Conservation (phyloP, 2,113 vertebrate species). For the Stictonetta naevosa region DNA sequence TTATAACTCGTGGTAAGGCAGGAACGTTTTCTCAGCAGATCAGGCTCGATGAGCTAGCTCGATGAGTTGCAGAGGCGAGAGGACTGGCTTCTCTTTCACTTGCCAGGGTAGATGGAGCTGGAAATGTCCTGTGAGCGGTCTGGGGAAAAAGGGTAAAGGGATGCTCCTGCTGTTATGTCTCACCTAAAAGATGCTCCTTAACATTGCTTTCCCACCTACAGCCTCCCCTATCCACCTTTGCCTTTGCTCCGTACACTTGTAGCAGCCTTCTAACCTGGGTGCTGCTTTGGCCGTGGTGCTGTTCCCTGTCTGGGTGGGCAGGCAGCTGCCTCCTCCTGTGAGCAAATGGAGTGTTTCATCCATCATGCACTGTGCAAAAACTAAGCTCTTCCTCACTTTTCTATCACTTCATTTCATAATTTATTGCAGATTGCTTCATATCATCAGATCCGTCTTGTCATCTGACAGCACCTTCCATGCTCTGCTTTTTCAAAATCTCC, state of each 20-base stretch:
- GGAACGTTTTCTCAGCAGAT: not conserved
- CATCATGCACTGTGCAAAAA: not conserved
- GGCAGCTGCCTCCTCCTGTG: not conserved
- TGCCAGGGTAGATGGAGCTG: not conserved
- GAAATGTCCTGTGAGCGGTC: not conserved
- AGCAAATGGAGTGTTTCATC: not conserved
- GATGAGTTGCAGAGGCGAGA: rapidly evolving
- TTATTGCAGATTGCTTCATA: not conserved
- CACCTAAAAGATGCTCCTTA: not conserved
- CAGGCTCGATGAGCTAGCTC: not conserved
- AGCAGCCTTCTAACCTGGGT: not conserved
- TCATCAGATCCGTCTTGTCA: not conserved
- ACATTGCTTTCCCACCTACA: not conserved
- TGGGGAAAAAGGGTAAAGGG: not conserved
- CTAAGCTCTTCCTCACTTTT: not conserved
- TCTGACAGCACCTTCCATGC: not conserved
- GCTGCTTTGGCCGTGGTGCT: rapidly evolving
- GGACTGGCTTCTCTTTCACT: not conserved
- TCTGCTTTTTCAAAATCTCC: not conserved
- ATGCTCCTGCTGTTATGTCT: not conserved
- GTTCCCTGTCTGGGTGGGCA: not conserved
- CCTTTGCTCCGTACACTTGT: not conserved
- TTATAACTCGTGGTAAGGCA: not conserved
- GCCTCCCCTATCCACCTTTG: not conserved
- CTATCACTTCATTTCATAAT: not conserved